phyloP scores from a whole-genome alignment of 2,888 invertebrate genomes.

The Noctua fimbriata region DNA sequence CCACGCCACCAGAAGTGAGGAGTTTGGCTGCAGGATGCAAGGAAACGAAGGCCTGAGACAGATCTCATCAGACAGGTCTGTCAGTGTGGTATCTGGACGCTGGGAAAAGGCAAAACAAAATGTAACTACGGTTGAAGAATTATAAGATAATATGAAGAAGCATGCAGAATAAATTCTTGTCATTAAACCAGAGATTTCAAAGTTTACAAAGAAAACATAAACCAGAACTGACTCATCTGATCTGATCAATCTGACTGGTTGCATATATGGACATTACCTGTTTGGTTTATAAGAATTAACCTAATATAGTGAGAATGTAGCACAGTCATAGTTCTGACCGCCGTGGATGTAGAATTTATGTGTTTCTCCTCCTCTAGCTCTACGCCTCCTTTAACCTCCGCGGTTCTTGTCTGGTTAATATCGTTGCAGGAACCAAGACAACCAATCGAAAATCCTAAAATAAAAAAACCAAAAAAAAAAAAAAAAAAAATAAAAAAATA shows the following conservation, averaged over 20 bases:
- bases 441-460: too few species aligned
- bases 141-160: too few species aligned
- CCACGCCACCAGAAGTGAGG: conserved; percentile 81
- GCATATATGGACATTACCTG: neutral
- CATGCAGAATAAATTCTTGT: neutral
- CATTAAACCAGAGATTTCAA: neutral
- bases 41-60: conserved; percentile 84
- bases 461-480: too few species aligned
- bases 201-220: neutral
- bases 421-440: neutral
- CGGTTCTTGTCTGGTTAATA: neutral
- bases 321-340: neutral
- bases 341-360: neutral
- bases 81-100: conserved; percentile 78
- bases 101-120: conserved; percentile 41
- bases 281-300: neutral
- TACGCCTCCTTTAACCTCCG: neutral
- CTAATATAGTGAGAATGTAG: neutral
- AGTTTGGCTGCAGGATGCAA: conserved; percentile 83
- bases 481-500: too few species aligned
- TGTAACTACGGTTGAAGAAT: neutral
- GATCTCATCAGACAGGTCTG: conserved; percentile 82
- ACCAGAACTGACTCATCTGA: neutral
- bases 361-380: neutral
- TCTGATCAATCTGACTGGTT: neutral